Evolutionary conservation across 1,140 invertebrate species (phyloP).

Genomic region (Oryzaephilus surinamensis): DNA sequence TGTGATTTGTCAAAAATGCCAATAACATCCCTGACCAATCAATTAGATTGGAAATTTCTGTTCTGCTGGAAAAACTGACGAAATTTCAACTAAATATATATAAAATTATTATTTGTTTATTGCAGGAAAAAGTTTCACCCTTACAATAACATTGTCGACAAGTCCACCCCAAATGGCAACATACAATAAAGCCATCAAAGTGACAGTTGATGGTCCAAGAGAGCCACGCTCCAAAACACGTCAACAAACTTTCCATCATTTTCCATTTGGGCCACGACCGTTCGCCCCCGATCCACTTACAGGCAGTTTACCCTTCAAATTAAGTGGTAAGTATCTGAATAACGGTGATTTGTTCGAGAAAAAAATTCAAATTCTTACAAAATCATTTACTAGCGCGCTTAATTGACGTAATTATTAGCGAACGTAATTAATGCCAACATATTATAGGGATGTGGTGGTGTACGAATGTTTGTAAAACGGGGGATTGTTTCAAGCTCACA

Average conservation of each 20-base stretch:
- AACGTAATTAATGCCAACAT: no score
- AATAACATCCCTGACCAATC: no score
- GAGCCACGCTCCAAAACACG: constrained; percentile 90
- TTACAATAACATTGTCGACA: constrained; percentile 90
- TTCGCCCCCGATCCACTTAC: constrained; percentile 70
- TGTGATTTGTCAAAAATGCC: no score
- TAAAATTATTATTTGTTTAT: not conserved
- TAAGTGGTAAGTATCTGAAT: constrained; percentile 66
- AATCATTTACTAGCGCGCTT: no score
- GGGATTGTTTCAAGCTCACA: no score
- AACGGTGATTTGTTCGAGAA: no score
- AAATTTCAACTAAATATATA: not conserved
- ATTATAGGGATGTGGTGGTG: no score
- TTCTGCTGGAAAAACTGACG: not conserved
- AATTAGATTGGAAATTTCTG: no score
- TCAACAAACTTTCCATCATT: constrained; percentile 75
- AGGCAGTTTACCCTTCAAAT: constrained; percentile 69
- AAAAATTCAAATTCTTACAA: no score
- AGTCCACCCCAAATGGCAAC: constrained; percentile 88
- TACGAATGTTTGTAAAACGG: no score
- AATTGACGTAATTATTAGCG: no score
- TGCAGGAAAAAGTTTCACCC: constrained; percentile 91
- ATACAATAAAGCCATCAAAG: constrained; percentile 93
- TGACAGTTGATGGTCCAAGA: constrained; percentile 94
- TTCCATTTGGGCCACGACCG: constrained; percentile 68